phyloP scores from a whole-genome alignment of 2,797 vertebrate genomes.

The Pempheris klunzingeri region DNA sequence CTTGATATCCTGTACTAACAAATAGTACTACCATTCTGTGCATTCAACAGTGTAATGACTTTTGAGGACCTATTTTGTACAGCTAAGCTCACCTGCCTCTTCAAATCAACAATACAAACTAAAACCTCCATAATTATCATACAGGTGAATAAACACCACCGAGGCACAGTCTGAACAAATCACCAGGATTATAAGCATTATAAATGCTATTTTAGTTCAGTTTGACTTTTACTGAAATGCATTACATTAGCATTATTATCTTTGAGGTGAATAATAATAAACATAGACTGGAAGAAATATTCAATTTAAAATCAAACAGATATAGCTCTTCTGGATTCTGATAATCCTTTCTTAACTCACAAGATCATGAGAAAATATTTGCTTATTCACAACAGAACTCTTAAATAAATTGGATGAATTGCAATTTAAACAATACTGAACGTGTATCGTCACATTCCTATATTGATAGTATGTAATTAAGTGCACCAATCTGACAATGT shows the following conservation, averaged over 20 bases:
- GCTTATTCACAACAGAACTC: neutral
- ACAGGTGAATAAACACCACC: neutral
- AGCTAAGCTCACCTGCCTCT: neutral
- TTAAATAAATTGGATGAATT: neutral
- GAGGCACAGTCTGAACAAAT: neutral
- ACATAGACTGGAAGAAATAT: neutral
- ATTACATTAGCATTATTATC: neutral
- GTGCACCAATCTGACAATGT: neutral
- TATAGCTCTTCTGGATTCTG: neutral
- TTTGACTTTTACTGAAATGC: neutral
- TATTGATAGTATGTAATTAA: neutral
- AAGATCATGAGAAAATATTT: neutral
- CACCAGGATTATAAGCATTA: neutral
- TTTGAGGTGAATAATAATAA: conserved; percentile 5
- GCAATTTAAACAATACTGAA: neutral
- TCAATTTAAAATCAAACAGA: neutral
- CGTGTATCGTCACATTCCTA: neutral
- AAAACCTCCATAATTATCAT: neutral
- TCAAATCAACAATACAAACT: conserved; percentile 13
- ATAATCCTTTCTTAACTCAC: neutral
- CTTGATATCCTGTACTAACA: neutral
- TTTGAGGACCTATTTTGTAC: neutral
- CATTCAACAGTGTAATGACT: neutral
- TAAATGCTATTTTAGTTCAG: neutral
- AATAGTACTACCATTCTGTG: neutral